phyloP scores from a whole-genome alignment of 1,140 invertebrate genomes.

The Chironomus tepperi region DNA sequence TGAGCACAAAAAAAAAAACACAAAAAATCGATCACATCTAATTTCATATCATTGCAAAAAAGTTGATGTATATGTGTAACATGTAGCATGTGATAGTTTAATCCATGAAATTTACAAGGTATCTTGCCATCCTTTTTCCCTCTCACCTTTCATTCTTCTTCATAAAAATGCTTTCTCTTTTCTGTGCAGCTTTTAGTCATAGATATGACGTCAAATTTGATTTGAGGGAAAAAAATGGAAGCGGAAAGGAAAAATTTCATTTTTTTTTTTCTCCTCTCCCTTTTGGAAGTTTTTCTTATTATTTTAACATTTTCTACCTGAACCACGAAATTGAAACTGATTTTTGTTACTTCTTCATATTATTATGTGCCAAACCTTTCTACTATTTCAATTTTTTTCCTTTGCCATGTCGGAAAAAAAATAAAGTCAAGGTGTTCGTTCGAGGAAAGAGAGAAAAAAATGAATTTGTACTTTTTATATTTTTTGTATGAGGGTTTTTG shows the following conservation, averaged over 20 bases:
- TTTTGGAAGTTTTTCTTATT: neutral
- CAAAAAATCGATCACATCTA: neutral
- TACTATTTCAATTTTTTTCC: neutral
- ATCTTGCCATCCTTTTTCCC: neutral
- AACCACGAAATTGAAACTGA: conserved; percentile 12
- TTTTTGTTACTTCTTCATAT: neutral
- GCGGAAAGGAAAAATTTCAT: neutral
- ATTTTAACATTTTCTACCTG: neutral
- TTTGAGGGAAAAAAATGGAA: neutral
- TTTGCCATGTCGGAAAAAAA: neutral
- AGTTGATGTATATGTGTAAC: neutral
- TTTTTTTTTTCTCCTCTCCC: neutral
- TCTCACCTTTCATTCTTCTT: neutral
- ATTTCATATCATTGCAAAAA: neutral
- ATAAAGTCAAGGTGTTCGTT: neutral
- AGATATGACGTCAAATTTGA: conserved; percentile 13
- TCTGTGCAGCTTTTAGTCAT: neutral
- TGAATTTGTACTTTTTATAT: neutral
- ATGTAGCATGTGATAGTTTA: conserved; percentile 14
- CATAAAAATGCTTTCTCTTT: neutral
- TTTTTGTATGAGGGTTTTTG: neutral
- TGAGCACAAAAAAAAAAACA: neutral
- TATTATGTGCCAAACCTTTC: neutral
- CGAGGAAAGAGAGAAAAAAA: neutral
- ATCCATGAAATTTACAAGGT: conserved; percentile 13